Evolutionary conservation across 2,113 vertebrate species (phyloP).

Genomic region (Coreoperca whiteheadi): DNA sequence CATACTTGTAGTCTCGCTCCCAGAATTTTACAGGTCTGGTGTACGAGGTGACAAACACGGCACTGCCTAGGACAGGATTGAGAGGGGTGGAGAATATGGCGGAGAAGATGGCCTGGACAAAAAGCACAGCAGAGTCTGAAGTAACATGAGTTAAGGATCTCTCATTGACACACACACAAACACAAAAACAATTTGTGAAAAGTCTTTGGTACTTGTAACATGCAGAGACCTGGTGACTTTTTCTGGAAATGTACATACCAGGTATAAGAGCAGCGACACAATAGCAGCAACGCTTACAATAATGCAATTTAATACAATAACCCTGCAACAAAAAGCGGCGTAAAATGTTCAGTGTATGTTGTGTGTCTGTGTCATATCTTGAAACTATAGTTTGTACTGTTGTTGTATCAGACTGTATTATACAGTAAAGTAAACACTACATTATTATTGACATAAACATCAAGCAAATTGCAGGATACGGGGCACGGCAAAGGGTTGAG

Average conservation of each 20-base stretch:
- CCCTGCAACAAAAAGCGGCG: background rate
- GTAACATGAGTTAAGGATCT: constrained; percentile 70
- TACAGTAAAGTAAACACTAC: background rate
- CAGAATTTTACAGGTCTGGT: constrained; percentile 93
- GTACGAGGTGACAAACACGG: constrained; percentile 93
- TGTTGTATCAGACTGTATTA: background rate
- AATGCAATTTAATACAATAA: background rate
- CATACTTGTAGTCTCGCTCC: constrained; percentile 95
- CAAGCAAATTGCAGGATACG: constrained; percentile 85
- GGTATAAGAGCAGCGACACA: background rate
- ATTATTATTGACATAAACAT: background rate
- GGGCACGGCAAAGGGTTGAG: constrained; percentile 94
- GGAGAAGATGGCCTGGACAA: constrained; percentile 91
- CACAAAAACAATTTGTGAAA: background rate
- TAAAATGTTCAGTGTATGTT: background rate
- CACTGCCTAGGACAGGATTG: constrained; percentile 91
- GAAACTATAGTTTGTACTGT: background rate
- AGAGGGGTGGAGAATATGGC: constrained; percentile 92
- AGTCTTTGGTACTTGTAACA: background rate
- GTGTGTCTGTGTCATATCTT: background rate
- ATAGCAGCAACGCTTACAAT: background rate
- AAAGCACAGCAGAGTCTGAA: constrained; percentile 92
- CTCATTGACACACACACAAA: background rate
- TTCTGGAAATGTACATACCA: background rate
- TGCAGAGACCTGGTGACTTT: background rate